phyloP scores from a whole-genome alignment of 1,140 invertebrate genomes.

The Drosophila arawakana region DNA sequence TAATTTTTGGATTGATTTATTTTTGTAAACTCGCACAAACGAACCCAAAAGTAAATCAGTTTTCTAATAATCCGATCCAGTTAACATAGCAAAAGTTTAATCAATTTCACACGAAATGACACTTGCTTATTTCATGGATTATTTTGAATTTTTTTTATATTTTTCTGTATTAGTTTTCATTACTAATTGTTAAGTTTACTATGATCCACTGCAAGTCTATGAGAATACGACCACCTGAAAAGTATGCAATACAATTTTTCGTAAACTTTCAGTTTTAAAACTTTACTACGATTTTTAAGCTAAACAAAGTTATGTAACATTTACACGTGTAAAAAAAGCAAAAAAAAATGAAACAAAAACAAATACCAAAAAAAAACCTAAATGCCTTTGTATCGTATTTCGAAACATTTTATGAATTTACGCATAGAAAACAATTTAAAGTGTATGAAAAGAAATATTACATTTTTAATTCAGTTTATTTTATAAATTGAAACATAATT shows the following conservation, averaged over 20 bases:
- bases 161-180: not conserved
- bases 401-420: conserved; percentile 80
- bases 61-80: too few relatives aligned
- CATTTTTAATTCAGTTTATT: conserved; percentile 66
- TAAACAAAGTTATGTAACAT: conserved; percentile 47
- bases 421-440: conserved; percentile 51
- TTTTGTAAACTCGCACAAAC: conserved; percentile 26
- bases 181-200: not conserved
- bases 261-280: conserved; percentile 44
- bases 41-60: too few relatives aligned
- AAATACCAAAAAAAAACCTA: conserved; percentile 58
- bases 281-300: conserved; percentile 46
- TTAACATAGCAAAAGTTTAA: too few relatives aligned
- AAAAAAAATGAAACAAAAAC: conserved; percentile 4
- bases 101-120: too few relatives aligned
- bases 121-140: too few relatives aligned
- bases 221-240: conserved; percentile 71
- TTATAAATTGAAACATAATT: conserved; percentile 59
- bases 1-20: conserved; percentile 51
- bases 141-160: not conserved
- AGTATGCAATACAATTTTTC: conserved; percentile 72
- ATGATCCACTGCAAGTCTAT: conserved; percentile 21
- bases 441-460: conserved; percentile 32
- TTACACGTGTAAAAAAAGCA: conserved; percentile 40
- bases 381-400: conserved; percentile 81